Conservation (phyloP, 2,888 invertebrate species). For the Chymomyza caudatula region DNA sequence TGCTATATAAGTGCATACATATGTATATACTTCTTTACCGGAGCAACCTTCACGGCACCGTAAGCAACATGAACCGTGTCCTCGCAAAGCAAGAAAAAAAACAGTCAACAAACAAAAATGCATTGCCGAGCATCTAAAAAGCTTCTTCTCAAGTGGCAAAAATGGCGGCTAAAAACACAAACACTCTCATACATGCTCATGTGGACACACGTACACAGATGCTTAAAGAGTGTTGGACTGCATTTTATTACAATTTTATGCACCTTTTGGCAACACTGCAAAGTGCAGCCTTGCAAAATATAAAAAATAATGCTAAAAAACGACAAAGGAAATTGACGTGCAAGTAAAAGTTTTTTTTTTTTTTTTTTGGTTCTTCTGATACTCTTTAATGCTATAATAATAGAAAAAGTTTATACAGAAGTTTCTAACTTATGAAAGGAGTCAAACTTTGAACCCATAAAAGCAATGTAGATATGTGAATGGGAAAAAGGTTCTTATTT, state of each 20-base stretch:
- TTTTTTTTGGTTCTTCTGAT: background rate
- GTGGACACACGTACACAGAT: background rate
- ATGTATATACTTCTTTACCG: background rate
- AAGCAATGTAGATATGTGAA: no score
- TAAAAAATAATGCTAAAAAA: background rate
- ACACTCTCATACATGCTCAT: background rate
- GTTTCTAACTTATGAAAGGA: no score
- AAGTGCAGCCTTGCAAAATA: constrained; percentile 34
- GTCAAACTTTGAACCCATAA: no score
- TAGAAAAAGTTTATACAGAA: constrained; percentile 18
- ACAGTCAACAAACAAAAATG: constrained; percentile 37
- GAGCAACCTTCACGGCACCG: constrained; percentile 4
- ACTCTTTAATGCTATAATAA: background rate
- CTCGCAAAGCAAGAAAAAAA: constrained; percentile 17
- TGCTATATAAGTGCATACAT: background rate
- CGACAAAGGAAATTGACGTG: constrained; percentile 30
- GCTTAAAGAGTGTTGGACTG: constrained; percentile 4
- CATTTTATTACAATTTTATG: constrained; percentile 31
- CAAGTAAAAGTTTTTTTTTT: background rate
- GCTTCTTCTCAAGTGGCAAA: constrained; percentile 35
- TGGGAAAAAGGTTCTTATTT: no score
- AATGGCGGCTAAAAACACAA: constrained; percentile 1
- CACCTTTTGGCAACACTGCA: background rate
- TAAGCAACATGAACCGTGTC: background rate
- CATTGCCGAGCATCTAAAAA: constrained; percentile 41